phyloP scores from a whole-genome alignment of 2,888 invertebrate species.

The Xestia c-nigrum region DNA sequence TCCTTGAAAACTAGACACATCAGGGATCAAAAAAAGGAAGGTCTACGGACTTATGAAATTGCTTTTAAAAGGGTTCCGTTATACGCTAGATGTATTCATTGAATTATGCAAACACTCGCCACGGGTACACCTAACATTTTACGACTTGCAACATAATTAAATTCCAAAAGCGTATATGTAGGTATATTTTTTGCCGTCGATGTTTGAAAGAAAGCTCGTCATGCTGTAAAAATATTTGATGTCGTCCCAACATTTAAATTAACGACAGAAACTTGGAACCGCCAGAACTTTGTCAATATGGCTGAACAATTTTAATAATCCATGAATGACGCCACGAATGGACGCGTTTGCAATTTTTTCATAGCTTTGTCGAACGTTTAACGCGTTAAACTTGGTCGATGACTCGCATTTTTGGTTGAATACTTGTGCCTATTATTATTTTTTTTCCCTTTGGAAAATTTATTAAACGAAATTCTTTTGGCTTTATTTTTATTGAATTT shows the following conservation, averaged over 20 bases:
- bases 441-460: slow-evolving; percentile 39
- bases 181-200: slow-evolving; percentile 33
- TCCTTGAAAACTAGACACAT: slow-evolving; percentile 20
- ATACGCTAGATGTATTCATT: slow-evolving; percentile 53
- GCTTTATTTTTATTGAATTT: slow-evolving; percentile 30
- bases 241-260: slow-evolving; percentile 81
- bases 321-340: slow-evolving; percentile 74
- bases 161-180: slow-evolving; percentile 63
- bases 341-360: slow-evolving; percentile 75
- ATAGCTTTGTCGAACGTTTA: slow-evolving; percentile 75
- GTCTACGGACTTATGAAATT: slow-evolving; percentile 48
- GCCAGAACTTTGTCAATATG: slow-evolving; percentile 84
- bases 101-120: slow-evolving; percentile 60
- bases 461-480: slow-evolving; percentile 59
- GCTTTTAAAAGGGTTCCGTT: slow-evolving; percentile 56
- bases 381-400: slow-evolving; percentile 70
- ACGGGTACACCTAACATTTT: slow-evolving; percentile 52
- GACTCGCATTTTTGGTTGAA: slow-evolving; percentile 69
- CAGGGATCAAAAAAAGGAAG: slow-evolving; percentile 47
- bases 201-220: slow-evolving; percentile 66
- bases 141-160: slow-evolving; percentile 66
- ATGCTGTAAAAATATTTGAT: slow-evolving; percentile 74
- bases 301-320: slow-evolving; percentile 86
- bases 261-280: slow-evolving; percentile 76
- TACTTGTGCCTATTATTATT: slow-evolving; percentile 56